Conservation (phyloP, 2,888 invertebrate genomes). For the Platypus cylindrus region DNA sequence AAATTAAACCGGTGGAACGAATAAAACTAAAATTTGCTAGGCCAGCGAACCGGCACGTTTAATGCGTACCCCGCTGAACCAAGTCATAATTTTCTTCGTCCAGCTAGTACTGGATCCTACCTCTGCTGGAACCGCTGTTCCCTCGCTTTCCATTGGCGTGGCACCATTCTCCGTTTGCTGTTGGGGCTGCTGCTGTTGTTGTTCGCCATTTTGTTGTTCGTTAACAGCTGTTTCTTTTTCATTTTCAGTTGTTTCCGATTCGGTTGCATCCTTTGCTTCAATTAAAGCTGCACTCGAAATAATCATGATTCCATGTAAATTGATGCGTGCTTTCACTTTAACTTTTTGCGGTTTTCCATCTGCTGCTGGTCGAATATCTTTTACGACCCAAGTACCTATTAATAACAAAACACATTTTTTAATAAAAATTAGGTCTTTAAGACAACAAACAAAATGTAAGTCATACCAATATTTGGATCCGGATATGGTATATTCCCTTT, state of each 20-base stretch:
- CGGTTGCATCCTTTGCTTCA: slow-evolving; percentile 52
- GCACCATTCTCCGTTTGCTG: slow-evolving; percentile 36
- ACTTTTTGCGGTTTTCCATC: slow-evolving; percentile 91
- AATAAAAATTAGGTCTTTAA: too few species aligned
- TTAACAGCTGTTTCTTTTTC: slow-evolving; percentile 36
- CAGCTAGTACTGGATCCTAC: slow-evolving; percentile 36
- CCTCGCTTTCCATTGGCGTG: slow-evolving; percentile 25
- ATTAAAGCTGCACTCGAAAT: slow-evolving; percentile 76
- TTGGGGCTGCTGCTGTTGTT: slow-evolving; percentile 15
- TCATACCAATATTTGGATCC: slow-evolving; percentile 65
- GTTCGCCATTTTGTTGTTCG: slow-evolving; percentile 23
- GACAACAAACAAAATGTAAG: too few species aligned
- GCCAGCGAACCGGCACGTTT: slow-evolving; percentile 26
- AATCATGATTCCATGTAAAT: slow-evolving; percentile 83
- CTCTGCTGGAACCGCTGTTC: slow-evolving; percentile 30
- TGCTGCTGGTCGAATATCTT: slow-evolving; percentile 71
- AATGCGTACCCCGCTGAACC: slow-evolving; percentile 39
- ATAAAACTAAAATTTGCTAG: slow-evolving; percentile 23
- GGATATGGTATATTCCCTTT: slow-evolving; percentile 61
- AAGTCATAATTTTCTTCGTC: slow-evolving; percentile 38
- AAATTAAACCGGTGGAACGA: slow-evolving; percentile 19
- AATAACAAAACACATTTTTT: too few species aligned
- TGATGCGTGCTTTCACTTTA: slow-evolving; percentile 90
- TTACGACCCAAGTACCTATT: slow-evolving; percentile 62
- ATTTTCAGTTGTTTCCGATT: slow-evolving; percentile 23